Evolutionary conservation across 2,113 vertebrate species (phyloP), one percentile per base, ranked within the genome.

Genomic region (Xiphophorus hellerii): DNA sequence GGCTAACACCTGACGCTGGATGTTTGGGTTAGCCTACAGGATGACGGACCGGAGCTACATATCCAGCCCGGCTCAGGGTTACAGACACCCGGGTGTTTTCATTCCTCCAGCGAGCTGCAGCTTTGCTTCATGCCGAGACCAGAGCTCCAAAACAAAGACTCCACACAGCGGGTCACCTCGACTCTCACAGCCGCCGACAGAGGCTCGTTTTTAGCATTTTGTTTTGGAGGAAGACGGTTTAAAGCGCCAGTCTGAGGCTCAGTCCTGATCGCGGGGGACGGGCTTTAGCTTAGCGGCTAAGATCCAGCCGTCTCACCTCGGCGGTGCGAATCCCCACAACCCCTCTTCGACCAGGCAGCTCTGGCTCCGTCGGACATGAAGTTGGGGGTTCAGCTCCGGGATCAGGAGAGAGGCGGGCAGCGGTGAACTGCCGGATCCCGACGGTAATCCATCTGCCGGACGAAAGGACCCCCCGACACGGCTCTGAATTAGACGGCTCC

Each of bases 301-400:
- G 17, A 61, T 73, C 60, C 71, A 76, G 71, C 70, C 84, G 86
- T 69, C 92, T 93, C 93, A 95, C 94, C 94, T 94, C 93, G 92
- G 92, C 93, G 91, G 81, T 91, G 93, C 88, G 90, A 92, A 91
- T 93, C 92, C 90, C 90, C 94, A 90, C 93, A 94, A 69, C 91
- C 93, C 92, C 93, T 90, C 92, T 93, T 93, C 71, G 91, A 90
- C 92, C 93, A 93, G 91, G 88, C 92, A 83, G 93, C 90, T 92
- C 90, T 83, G 88, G 91, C 87, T 84, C 85, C 94, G 54, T 92
- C 90, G 83, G 93, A 94, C 94, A 95, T 95, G 88, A 89, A 92
- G 92, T 81, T 74, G 81, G 85, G 83, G 84, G 75, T 87, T 88
- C 73, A 65, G 78, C 60, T 86, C 86, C 90, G 63, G 80, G 62